Evolutionary conservation across 2,888 invertebrate genomes (phyloP), one percentile per base, ranked within the genome.

Genomic region (Andrena haemorrhoa): DNA sequence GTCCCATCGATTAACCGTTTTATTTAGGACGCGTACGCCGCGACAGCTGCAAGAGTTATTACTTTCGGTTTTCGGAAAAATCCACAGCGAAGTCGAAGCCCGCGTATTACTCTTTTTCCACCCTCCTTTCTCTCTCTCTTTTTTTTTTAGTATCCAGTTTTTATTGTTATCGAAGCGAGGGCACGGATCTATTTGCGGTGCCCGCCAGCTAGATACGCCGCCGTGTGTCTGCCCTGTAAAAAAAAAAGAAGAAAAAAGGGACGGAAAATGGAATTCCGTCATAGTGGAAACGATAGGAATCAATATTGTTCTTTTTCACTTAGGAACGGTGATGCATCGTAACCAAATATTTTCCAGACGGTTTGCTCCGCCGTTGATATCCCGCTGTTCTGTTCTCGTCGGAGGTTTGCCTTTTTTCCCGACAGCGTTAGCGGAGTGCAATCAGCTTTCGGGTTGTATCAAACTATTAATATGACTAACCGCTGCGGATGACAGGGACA

Each of bases 261-360:
- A 53, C 41, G 66, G 81, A 82, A 82, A 82, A 77, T 83, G 74
- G 77, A 68, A 74, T 76, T 77, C 49, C 66, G 26, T 49, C 23
- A 74, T 65, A 73, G 77, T 71, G 77, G 74, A 71, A 82, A 63
- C 82, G 77, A 82, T 83, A 76, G 83, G 41, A 82, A 82, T 82
- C 77, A 77, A 83, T 82, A 77, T 74, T 63, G 82, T 65, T 82
- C 74, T 70, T 49, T 41, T 56, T 56, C 49, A 66, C 33, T 41
- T 77, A 51, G 41, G 47, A 41, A 60, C 60, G 66, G 61, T 53
- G 77, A 68, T 71, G 58, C 56, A 74, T 77, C 71, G 66, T 77
- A 71, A 33, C 56, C 76, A 80, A 83, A 83, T 77, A 71, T 82
- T 83, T 41, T 83, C 70, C 69, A 75, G 76, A 77, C 49, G 69